These are phyloP conservation scores for Dryococelus australis DNA, from an alignment of 2,888 invertebrate genomes.

Conservation along the genomic window DNA sequence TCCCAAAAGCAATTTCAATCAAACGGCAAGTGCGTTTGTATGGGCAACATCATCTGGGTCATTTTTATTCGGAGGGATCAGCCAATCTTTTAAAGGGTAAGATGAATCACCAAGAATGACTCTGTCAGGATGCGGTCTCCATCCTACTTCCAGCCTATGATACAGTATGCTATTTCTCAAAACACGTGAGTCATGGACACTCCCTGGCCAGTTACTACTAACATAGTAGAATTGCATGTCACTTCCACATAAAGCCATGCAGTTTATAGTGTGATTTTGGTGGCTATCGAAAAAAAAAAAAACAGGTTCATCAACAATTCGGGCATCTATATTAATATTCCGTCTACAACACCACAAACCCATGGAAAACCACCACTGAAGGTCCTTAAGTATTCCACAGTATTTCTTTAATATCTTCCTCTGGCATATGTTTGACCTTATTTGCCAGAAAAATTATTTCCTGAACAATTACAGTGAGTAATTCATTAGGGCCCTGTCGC, in stretches of 20 bases:
- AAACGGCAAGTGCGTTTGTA: not conserved
- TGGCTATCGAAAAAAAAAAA: not conserved
- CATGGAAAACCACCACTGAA: not conserved
- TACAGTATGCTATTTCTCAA: not conserved
- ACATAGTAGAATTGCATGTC: not conserved
- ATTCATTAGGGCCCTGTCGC: too few species aligned
- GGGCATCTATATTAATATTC: not conserved
- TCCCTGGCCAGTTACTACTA: constrained; percentile 1
- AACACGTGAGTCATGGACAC: not conserved
- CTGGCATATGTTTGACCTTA: too few species aligned
- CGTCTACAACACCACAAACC: constrained; percentile 18
- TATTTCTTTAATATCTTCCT: too few species aligned
- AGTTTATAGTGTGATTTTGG: not conserved
- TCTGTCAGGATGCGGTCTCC: not conserved
- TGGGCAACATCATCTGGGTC: not conserved
- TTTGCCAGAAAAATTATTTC: too few species aligned
- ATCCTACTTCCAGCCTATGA: not conserved
- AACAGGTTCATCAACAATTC: constrained; percentile 10
- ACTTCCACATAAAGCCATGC: not conserved
- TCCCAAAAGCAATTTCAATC: not conserved
- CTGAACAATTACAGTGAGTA: too few species aligned
- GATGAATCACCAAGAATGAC: not conserved
- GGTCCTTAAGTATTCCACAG: too few species aligned
- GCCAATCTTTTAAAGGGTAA: not conserved
- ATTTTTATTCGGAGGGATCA: not conserved